These are phyloP conservation scores for Seriola dumerili DNA, from an alignment of 2,113 vertebrate species.

Conservation along the genomic window DNA sequence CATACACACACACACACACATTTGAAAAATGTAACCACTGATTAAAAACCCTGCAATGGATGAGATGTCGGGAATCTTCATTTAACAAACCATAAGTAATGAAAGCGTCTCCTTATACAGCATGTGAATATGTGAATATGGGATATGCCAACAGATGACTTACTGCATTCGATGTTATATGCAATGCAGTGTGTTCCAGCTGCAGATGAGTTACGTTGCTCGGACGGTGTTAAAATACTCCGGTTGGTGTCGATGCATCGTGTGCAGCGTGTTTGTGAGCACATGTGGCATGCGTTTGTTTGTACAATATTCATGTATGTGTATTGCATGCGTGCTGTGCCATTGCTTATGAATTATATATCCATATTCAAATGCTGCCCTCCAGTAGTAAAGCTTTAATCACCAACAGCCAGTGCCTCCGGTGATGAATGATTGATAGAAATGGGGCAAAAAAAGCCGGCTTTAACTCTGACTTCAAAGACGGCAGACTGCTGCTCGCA, in stretches of 20 bases:
- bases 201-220: conserved; percentile 43
- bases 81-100: conserved; percentile 42
- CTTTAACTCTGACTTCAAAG: conserved; percentile 85
- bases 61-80: conserved; percentile 39
- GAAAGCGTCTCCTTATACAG: conserved; percentile 31
- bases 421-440: conserved; percentile 88
- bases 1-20: conserved; percentile 5
- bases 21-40: conserved; percentile 40
- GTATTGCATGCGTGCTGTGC: conserved; percentile 43
- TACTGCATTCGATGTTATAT: conserved; percentile 28
- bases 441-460: conserved; percentile 82
- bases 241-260: conserved; percentile 27
- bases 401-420: conserved; percentile 82
- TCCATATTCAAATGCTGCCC: conserved; percentile 84
- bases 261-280: conserved; percentile 6
- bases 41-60: conserved; percentile 52
- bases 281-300: conserved; percentile 33
- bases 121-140: conserved; percentile 44
- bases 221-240: conserved; percentile 38
- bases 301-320: conserved; percentile 38
- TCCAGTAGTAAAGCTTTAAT: conserved; percentile 84
- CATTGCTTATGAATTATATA: conserved; percentile 84
- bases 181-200: conserved; percentile 26
- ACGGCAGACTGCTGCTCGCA: conserved; percentile 64
- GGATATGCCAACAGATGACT: conserved; percentile 52